A percentile compares a stretch with the other conserved stretches of the same genome.
These are phyloP conservation scores for Drymodes brunneopygia DNA, from an alignment of 2,113 vertebrate species.

Conservation along the genomic window DNA sequence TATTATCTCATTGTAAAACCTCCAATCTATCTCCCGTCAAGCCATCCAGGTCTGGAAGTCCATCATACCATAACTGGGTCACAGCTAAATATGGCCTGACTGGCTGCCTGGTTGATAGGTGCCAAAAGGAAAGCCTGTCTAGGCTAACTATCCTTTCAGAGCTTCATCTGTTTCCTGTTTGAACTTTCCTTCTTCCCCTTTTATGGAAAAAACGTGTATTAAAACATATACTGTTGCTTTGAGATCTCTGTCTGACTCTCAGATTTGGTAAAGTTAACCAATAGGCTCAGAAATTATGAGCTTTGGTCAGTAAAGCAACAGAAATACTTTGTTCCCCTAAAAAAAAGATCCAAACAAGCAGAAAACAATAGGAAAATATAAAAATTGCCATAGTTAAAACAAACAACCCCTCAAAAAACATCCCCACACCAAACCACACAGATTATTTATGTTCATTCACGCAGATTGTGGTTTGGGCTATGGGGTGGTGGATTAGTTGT, in stretches of 20 bases:
- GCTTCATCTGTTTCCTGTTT: not conserved
- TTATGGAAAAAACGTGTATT: not conserved
- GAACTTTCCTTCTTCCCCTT: not conserved
- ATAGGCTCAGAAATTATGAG: not conserved
- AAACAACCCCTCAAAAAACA: not conserved
- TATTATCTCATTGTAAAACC: not conserved
- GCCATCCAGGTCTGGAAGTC: not conserved
- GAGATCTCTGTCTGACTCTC: not conserved
- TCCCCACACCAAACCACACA: rapidly evolving
- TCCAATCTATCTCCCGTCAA: not conserved
- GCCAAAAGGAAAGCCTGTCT: not conserved
- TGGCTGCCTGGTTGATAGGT: not conserved
- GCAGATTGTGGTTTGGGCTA: not conserved
- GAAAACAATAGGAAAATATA: not conserved
- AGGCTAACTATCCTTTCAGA: not conserved
- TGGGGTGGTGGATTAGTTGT: not conserved
- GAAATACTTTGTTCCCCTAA: not conserved
- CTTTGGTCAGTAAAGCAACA: not conserved
- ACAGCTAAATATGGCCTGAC: not conserved
- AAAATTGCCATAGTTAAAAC: not conserved
- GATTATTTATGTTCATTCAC: not conserved
- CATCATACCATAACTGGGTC: not conserved
- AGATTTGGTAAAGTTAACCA: not conserved
- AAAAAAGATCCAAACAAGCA: not conserved
- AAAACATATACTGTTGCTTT: not conserved